Evolutionary conservation across 1,140 invertebrate species (phyloP), one percentile per base, ranked within the genome.

Genomic region (Aradophagus sp.): DNA sequence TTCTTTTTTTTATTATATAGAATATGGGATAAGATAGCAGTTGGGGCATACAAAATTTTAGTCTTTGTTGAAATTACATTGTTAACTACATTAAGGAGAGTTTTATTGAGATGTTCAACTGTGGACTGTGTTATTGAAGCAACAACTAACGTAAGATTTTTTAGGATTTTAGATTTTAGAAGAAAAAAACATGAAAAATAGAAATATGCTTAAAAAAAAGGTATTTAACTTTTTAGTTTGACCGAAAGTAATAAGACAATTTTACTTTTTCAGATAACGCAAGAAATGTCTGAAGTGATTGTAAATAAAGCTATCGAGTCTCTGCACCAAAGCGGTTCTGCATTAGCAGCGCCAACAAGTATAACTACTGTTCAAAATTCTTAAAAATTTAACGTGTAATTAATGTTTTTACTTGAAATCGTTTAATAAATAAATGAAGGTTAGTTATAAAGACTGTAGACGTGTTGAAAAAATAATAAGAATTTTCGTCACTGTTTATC

Each of bases 1-100:
- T n/a, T n/a, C n/a, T n/a, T n/a, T n/a, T n/a, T n/a, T n/a, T 41
- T 58, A 0, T 19, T 1, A 35, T 53, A n/a, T 48, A 95, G 93
- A 81, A 91, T 96, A 56, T 95, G 93, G 92, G 94, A 97, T 77
- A 95, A 95, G 86, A 86, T 96, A 10, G 91, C 92, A 76, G 93
- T 93, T 35, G 94, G 94, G 14, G 93, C 93, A 3, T 91, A 89
- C 26, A 93, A 91, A 84, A 92, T 96, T 69, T 86, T 96, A 56
- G 89, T 92, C 1, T 95, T 91, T 85, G 90, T 94, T 2, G 90
- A 91, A 39, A 87, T 94, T 11, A 90, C 92, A 58, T 84, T 93
- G 19, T 85, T 95, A 11, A 90, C 91, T 10, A 92, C 91, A 31
- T 82, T 93, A 31, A 88, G 90, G 70, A 81, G 90, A 77, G 86